Evolutionary conservation across 2,113 vertebrate species (phyloP).

Genomic region (Penelope pileata): DNA sequence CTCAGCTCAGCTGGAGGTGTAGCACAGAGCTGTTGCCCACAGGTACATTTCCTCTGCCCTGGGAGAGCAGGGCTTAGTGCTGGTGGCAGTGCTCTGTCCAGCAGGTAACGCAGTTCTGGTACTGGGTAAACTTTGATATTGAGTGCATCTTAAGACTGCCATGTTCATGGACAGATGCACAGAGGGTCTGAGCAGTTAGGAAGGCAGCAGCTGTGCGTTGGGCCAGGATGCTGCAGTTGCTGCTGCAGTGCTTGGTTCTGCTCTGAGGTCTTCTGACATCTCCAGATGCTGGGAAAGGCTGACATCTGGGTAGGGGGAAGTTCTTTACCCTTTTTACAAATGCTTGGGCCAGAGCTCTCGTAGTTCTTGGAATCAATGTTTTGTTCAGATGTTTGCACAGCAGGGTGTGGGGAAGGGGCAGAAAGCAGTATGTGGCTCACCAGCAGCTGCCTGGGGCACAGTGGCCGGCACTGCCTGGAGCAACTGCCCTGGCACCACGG

Average conservation of each 20-base stretch:
- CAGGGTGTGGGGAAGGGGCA: background rate
- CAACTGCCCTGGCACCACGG: background rate
- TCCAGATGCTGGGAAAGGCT: background rate
- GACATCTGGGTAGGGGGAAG: background rate
- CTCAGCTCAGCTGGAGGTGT: background rate
- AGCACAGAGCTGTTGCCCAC: background rate
- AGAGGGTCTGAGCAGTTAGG: background rate
- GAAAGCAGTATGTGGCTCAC: background rate
- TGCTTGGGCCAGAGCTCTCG: background rate
- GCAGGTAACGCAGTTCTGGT: background rate
- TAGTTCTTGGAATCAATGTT: background rate
- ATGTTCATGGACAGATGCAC: rapidly evolving
- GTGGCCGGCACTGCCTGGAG: background rate
- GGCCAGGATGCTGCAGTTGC: background rate
- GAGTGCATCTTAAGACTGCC: background rate
- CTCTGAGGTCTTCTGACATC: background rate
- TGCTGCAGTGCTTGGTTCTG: background rate
- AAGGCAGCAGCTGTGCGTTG: rapidly evolving
- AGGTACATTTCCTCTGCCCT: background rate
- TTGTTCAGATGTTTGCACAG: background rate
- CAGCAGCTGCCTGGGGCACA: background rate
- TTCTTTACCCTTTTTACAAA: background rate
- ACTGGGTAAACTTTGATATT: background rate
- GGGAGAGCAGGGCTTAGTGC: background rate
- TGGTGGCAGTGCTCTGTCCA: background rate